Percentiles rank a stretch among this genome's conserved stretches.
Evolutionary conservation across 2,888 invertebrate species (phyloP).

Genomic region (Polia nebulosa): DNA sequence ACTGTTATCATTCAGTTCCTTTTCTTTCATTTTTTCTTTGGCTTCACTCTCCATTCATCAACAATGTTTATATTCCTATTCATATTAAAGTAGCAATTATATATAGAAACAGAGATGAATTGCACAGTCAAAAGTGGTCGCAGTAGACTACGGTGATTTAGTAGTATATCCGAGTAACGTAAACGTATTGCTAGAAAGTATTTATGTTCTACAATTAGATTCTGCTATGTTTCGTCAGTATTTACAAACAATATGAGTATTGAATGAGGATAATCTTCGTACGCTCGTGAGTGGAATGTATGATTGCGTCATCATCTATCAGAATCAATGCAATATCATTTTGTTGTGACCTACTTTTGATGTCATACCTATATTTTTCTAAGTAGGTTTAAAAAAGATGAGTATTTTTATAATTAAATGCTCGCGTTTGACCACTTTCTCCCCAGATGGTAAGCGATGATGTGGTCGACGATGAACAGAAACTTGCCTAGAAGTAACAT

Average conservation of each 20-base stretch:
- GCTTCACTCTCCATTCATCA: neutral
- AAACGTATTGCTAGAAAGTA: neutral
- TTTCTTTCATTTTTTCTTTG: neutral
- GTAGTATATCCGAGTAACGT: neutral
- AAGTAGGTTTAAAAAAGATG: neutral
- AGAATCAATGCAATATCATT: slow-evolving; percentile 2
- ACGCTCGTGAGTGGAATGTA: slow-evolving; percentile 10
- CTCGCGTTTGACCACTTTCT: too few species aligned
- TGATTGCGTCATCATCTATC: slow-evolving; percentile 17
- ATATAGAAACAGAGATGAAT: too few species aligned
- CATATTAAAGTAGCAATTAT: neutral
- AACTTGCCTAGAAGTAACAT: too few species aligned
- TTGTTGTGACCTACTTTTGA: slow-evolving; percentile 2
- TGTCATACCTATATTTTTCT: neutral
- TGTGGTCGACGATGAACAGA: too few species aligned
- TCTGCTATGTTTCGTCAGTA: slow-evolving; percentile 8
- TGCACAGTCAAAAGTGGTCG: neutral
- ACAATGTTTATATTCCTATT: neutral
- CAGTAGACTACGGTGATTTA: neutral
- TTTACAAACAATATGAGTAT: slow-evolving; percentile 19
- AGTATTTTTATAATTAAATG: too few species aligned
- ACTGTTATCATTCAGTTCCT: neutral
- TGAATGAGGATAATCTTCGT: slow-evolving; percentile 15
- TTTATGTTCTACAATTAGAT: slow-evolving; percentile 31
- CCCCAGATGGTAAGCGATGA: too few species aligned